Percentiles rank a stretch among this genome's conserved stretches.
Conservation (phyloP, 2,797 vertebrate species). For the Delichon dasypus region DNA sequence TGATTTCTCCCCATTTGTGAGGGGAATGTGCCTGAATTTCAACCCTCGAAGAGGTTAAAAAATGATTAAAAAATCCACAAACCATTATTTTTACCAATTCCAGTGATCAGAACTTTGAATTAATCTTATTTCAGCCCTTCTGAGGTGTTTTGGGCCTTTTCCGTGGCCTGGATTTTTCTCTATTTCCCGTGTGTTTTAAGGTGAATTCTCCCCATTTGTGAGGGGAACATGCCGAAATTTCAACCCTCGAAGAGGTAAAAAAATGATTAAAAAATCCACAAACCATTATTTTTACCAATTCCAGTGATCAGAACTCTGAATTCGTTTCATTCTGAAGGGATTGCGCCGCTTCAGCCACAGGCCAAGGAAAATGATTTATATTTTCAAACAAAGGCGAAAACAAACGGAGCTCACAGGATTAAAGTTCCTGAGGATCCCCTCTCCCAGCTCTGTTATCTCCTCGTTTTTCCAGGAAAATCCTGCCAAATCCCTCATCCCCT, state of each 20-base stretch:
- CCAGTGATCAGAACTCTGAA: background rate
- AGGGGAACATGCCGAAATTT: background rate
- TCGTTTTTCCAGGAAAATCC: background rate
- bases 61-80: too few relatives aligned
- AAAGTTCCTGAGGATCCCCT: background rate
- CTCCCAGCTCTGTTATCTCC: background rate
- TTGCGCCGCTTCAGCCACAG: background rate
- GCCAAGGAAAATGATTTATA: background rate
- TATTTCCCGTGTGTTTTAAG: background rate
- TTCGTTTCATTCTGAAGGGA: background rate
- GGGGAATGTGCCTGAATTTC: too few relatives aligned
- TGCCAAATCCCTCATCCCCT: background rate
- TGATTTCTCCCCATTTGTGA: too few relatives aligned
- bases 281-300: background rate
- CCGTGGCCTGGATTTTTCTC: background rate
- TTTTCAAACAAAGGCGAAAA: background rate
- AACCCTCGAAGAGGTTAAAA: too few relatives aligned
- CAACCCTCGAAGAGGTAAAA: background rate
- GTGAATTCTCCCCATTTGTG: accelerated
- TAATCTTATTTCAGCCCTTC: background rate
- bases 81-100: too few relatives aligned
- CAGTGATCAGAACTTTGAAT: background rate
- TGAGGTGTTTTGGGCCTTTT: background rate
- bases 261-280: background rate
- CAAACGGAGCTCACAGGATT: accelerated